phyloP scores from a whole-genome alignment of 2,113 vertebrate genomes.

The Euleptes europaea region DNA sequence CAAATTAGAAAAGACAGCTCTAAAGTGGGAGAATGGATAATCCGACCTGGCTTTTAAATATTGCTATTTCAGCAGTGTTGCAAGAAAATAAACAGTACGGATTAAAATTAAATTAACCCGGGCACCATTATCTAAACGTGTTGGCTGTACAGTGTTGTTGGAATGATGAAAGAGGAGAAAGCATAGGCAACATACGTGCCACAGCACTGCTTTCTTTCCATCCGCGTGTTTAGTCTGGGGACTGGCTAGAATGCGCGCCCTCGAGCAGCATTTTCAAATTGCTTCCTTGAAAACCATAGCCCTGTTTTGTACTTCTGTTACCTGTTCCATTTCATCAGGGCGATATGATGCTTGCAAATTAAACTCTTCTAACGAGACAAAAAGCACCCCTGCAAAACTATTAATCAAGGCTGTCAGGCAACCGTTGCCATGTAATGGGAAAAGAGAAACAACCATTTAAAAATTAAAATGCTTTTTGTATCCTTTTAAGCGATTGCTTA shows the following conservation, averaged over 20 bases:
- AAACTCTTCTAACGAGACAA: constrained; percentile 49
- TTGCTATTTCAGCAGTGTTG: constrained; percentile 18
- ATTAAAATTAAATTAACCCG: constrained; percentile 31
- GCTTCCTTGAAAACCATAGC: constrained; percentile 10
- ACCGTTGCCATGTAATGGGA: constrained; percentile 57
- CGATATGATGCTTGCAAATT: constrained; percentile 57
- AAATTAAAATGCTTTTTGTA: constrained; percentile 50
- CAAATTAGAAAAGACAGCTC: constrained; percentile 34
- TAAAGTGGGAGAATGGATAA: constrained; percentile 41
- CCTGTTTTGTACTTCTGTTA: constrained; percentile 31
- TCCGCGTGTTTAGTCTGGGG: not conserved
- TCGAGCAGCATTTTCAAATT: constrained; percentile 35
- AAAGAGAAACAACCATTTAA: constrained; percentile 58
- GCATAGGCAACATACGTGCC: accelerated
- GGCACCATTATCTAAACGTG: not conserved
- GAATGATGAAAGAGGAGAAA: not conserved
- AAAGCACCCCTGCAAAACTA: constrained; percentile 26
- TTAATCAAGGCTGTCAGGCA: constrained; percentile 62
- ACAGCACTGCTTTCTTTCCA: constrained; percentile 1
- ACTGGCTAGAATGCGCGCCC: constrained; percentile 27
- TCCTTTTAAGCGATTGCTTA: constrained; percentile 56
- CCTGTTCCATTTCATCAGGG: constrained; percentile 28
- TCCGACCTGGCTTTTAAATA: constrained; percentile 40
- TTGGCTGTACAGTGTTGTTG: not conserved
- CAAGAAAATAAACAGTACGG: constrained; percentile 14